Conservation (phyloP, 2,113 vertebrate genomes). For the Callospermophilus lateralis region DNA sequence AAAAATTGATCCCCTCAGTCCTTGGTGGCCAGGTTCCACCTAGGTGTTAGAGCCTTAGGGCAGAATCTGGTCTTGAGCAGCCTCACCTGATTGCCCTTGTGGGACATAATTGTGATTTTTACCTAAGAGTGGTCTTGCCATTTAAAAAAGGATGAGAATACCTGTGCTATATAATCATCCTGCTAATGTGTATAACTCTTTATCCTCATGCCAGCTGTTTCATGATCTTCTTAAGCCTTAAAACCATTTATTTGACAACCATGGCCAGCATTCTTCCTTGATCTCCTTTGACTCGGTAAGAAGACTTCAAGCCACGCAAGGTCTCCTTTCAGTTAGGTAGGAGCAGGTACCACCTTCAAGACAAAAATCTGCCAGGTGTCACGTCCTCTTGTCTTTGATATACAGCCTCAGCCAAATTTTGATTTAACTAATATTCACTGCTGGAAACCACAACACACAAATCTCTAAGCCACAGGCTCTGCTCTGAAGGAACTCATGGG, state of each 20-base stretch:
- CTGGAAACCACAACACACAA: not conserved
- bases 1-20: not conserved
- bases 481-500: not conserved
- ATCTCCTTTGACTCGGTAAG: not conserved
- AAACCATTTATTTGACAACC: not conserved
- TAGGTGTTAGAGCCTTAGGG: not conserved
- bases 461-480: not conserved
- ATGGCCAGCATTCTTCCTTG: not conserved
- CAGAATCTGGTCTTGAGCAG: not conserved
- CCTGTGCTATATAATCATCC: not conserved
- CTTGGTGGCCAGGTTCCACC: not conserved
- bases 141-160: not conserved
- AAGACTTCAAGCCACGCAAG: not conserved
- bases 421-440: constrained; percentile 15
- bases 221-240: not conserved
- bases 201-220: not conserved
- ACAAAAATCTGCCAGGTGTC: not conserved
- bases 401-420: not conserved
- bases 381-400: not conserved
- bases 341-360: not conserved
- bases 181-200: not conserved
- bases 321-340: not conserved
- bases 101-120: not conserved
- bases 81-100: not conserved
- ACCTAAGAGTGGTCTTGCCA: not conserved